Conservation (phyloP, 2,797 vertebrate genomes). For the Melanotaenia boesemani region DNA sequence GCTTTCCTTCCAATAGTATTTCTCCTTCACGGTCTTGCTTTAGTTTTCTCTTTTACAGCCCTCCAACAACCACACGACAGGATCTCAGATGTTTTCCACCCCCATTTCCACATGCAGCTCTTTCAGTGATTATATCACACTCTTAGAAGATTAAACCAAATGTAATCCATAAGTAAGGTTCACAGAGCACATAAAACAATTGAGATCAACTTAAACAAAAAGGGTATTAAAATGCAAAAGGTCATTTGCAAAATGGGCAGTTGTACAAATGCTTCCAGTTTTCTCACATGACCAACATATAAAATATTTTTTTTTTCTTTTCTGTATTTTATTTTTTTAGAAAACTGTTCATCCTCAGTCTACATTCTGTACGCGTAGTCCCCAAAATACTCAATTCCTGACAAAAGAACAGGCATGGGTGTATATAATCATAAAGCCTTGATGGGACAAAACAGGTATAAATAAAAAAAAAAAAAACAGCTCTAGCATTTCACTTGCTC, state of each 20-base stretch:
- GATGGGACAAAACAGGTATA: conserved; percentile 40
- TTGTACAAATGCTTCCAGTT: conserved; percentile 16
- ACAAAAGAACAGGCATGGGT: conserved; percentile 21
- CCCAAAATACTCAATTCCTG: conserved; percentile 13
- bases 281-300: conserved; percentile 5
- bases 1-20: conserved; percentile 38
- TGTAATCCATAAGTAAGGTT: conserved; percentile 58
- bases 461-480: conserved; percentile 17
- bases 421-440: conserved; percentile 35
- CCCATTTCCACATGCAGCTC: conserved; percentile 65
- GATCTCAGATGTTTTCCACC: conserved; percentile 63
- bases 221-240: conserved; percentile 13
- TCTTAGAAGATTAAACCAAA: conserved; percentile 66
- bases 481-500: conserved; percentile 43
- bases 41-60: conserved; percentile 51
- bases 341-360: conserved; percentile 15
- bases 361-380: conserved; percentile 8
- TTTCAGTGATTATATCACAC: conserved; percentile 65
- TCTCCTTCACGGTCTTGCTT: conserved; percentile 49
- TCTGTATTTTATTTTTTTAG: not conserved
- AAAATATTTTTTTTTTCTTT: conserved; percentile 8
- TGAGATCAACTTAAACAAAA: conserved; percentile 39
- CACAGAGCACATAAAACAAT: conserved; percentile 19
- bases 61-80: conserved; percentile 47
- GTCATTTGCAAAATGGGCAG: not conserved